Percentiles rank a stretch among this genome's conserved stretches.
Evolutionary conservation across 2,113 vertebrate genomes (phyloP).

Genomic region (Cebidichthys violaceus): DNA sequence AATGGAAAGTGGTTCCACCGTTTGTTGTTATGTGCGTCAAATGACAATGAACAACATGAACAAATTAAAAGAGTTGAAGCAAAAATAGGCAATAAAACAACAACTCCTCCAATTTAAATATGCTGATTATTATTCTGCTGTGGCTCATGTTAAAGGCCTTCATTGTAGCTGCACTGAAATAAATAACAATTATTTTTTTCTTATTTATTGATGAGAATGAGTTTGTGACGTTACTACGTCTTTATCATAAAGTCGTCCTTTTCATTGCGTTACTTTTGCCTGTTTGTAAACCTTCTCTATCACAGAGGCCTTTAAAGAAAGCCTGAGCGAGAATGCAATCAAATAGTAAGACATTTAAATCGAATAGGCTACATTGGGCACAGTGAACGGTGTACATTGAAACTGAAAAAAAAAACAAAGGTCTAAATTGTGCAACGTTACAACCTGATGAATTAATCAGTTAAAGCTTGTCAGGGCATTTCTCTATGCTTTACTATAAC

Average conservation of each 20-base stretch:
- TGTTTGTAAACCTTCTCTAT: not conserved
- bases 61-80: not conserved
- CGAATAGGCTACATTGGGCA: not conserved
- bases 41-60: not conserved
- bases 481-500: not conserved
- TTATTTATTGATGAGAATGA: not conserved
- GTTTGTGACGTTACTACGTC: not conserved
- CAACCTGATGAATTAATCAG: not conserved
- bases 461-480: not conserved
- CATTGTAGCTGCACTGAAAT: not conserved
- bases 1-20: no score
- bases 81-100: not conserved
- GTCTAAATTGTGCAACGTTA: not conserved
- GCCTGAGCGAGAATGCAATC: not conserved
- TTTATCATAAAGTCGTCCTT: no score
- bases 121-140: not conserved
- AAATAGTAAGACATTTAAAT: not conserved
- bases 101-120: no score
- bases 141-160: not conserved
- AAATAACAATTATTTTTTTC: not conserved
- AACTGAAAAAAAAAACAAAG: not conserved
- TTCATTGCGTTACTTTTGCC: not conserved
- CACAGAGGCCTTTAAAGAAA: not conserved
- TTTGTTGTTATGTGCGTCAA: not conserved
- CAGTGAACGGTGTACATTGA: not conserved